Conservation (phyloP, 2,888 invertebrate genomes). For the Lasioglossum morio region DNA sequence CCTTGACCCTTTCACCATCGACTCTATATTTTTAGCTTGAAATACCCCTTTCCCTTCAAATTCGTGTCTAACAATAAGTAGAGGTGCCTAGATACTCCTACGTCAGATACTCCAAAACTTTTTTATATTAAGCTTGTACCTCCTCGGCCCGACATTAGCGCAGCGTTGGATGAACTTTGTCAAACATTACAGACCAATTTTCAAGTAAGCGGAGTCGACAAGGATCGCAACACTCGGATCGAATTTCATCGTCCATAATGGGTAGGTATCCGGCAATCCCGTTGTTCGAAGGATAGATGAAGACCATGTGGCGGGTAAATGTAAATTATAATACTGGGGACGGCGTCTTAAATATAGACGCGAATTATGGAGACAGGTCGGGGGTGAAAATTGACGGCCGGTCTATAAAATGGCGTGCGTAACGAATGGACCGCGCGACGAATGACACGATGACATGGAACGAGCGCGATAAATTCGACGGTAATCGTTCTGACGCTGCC, state of each 20-base stretch:
- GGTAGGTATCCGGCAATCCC: not conserved
- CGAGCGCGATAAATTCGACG: slow-evolving; percentile 63
- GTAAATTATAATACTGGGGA: slow-evolving; percentile 35
- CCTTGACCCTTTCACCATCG: not conserved
- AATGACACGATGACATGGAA: slow-evolving; percentile 67
- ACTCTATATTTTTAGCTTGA: not conserved
- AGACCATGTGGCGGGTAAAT: not conserved
- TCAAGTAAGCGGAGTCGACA: not conserved
- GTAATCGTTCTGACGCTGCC: slow-evolving; percentile 65
- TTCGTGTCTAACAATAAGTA: not conserved
- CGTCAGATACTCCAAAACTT: no score
- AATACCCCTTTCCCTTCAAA: not conserved
- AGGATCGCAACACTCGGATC: not conserved
- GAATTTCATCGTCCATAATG: not conserved
- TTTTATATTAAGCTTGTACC: no score
- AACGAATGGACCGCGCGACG: slow-evolving; percentile 56
- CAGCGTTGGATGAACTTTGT: no score
- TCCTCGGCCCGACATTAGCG: no score
- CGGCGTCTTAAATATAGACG: slow-evolving; percentile 56
- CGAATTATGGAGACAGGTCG: slow-evolving; percentile 53
- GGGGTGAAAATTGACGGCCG: slow-evolving; percentile 58
- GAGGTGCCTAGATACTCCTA: no score
- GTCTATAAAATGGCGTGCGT: slow-evolving; percentile 49
- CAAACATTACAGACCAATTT: not conserved
- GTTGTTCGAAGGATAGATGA: slow-evolving; percentile 9